Base-by-base conservation (phyloP, 2,797 vertebrate genomes). In the Poeciliopsis turneri region DNA sequence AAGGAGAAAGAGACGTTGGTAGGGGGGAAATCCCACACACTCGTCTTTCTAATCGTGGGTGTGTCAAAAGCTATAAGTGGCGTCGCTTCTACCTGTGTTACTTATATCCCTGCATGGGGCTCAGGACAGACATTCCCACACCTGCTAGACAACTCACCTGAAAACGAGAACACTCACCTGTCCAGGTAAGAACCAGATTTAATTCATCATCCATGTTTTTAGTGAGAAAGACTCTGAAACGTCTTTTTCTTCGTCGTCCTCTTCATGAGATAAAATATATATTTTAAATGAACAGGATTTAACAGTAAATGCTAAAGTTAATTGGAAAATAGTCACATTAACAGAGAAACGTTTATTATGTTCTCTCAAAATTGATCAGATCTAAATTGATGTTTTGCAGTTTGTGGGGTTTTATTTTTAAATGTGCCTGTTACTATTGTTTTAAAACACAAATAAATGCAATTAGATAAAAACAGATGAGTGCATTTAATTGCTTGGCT, bases 161-260 rank as follows among this genome's bases (percentile, higher is more conserved):
- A 81, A 41, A 79, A 77, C 57, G 13, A 82, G 49, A 89, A 80
- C 82, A 80, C 82, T 68, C 70, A 53, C 28, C 86, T 79, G 84
- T 78, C 75, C 92, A 95, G 95, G 95, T 96, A 94, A 95, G 90
- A 82, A 57, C 30, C 28, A 49, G 36, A 70, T 88, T 69, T 39
- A 23, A 71, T 74, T 64, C 76, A 43, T 78, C 36, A 0, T 33
- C 28, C 36, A 71, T 41, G 9, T 49, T 28, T 30, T 18, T 78
- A 59, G 78, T 81, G 74, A 47, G 72, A 72, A 9, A 82, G 18
- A 72, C 7, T 86, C 78, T 82, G 77, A 82, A 70, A 23, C 4
- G 18, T 49, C 5, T 33, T 75, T 7, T 20, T 45, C n/a, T 61
- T 39, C 2, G 28, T 33, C 6, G 15, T 16, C 13, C 28, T 16